A percentile compares a stretch with the other conserved stretches of the same genome.
Conservation (phyloP, 1,140 invertebrate genomes). For the Mya arenaria region DNA sequence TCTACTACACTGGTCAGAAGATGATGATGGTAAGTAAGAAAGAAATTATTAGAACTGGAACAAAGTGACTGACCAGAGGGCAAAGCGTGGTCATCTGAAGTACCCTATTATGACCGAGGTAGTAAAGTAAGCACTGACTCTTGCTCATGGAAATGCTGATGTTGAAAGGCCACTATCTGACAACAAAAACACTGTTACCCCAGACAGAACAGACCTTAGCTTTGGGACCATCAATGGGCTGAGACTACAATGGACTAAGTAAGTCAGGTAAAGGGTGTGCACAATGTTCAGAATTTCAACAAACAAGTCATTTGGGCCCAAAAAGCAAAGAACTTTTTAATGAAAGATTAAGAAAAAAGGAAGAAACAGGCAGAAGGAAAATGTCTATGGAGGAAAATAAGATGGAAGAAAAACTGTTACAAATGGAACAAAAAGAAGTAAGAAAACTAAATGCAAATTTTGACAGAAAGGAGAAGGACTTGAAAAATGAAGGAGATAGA, state of each 20-base stretch:
- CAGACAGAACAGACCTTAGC: slow-evolving; percentile 29
- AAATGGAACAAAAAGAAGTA: no score
- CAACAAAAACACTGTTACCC: slow-evolving; percentile 27
- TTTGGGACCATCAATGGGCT: slow-evolving; percentile 14
- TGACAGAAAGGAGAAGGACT: slow-evolving; percentile 20
- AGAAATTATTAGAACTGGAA: slow-evolving; percentile 29
- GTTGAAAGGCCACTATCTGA: background rate
- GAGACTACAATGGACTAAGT: slow-evolving; percentile 22
- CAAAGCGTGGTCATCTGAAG: background rate
- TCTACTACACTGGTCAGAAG: slow-evolving; percentile 33
- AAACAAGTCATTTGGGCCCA: background rate
- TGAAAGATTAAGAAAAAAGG: no score
- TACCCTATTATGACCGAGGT: slow-evolving; percentile 15
- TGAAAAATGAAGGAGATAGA: slow-evolving; percentile 16
- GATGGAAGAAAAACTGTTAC: no score
- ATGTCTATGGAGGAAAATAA: no score
- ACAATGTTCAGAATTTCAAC: slow-evolving; percentile 14
- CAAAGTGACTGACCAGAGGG: slow-evolving; percentile 25
- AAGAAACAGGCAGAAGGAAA: no score
- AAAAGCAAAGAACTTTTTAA: slow-evolving; percentile 26
- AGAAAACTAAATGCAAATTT: no score
- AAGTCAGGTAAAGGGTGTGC: background rate
- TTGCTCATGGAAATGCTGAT: slow-evolving; percentile 20
- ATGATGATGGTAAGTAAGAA: slow-evolving; percentile 21
- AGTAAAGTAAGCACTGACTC: slow-evolving; percentile 27